A percentile compares a stretch with the other conserved stretches of the same genome.
Conservation (phyloP, 1,140 invertebrate genomes). For the Drosophila grimshawi region DNA sequence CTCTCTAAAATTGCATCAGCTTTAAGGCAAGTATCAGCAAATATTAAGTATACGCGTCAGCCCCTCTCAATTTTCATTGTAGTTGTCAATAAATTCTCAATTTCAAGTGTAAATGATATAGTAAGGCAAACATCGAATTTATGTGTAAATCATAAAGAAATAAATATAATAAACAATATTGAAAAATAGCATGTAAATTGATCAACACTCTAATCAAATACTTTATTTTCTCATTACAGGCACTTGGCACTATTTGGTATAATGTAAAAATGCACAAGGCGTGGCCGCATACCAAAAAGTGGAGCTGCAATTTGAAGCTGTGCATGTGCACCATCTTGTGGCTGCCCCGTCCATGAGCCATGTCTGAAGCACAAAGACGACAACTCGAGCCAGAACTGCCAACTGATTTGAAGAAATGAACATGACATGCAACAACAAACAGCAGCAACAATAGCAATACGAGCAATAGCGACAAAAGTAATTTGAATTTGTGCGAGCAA, state of each 20-base stretch:
- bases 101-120: no score
- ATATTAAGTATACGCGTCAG: no score
- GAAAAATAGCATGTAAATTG: constrained; percentile 1
- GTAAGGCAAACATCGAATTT: no score
- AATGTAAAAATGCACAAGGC: constrained; percentile 57
- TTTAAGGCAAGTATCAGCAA: no score
- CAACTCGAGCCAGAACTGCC: constrained; percentile 25
- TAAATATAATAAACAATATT: no score
- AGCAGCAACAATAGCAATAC: constrained; percentile 61
- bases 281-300: constrained; percentile 40
- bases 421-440: constrained; percentile 42
- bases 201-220: not conserved
- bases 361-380: constrained; percentile 20
- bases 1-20: no score
- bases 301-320: constrained; percentile 40
- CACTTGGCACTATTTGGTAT: constrained; percentile 40
- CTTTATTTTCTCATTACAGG: constrained; percentile 51
- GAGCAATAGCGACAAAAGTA: constrained; percentile 60
- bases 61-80: no score
- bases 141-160: no score
- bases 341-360: constrained; percentile 22
- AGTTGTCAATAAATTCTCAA: no score
- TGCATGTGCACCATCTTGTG: constrained; percentile 39
- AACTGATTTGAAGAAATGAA: constrained; percentile 63
- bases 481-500: constrained; percentile 73